Base-by-base conservation (phyloP, 2,888 invertebrate genomes). In the Lasioglossum morio region DNA sequence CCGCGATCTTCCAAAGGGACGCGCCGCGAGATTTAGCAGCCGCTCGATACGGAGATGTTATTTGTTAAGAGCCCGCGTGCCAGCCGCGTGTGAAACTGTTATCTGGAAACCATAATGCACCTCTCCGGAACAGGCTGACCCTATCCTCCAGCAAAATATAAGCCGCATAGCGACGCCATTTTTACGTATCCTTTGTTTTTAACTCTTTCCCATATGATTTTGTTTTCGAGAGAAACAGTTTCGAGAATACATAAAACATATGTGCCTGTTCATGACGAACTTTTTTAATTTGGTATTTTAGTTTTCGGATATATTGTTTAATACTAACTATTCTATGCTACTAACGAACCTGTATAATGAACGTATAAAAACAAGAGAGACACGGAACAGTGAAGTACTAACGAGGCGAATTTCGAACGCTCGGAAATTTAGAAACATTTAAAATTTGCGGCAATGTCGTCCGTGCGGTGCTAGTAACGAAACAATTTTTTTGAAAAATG, bases 91-190 rank as follows among this genome's bases (percentile, higher is more conserved):
- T 87, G 90, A 91, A 91, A 53, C 88, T 89, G 88, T 89, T 92
- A 91, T 92, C 92, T 87, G 85, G 87, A 89, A 90, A 88, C 88
- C 91, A 90, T 92, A 92, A 92, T 89, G 89, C 89, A 90, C 87
- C 84, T 85, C 80, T 80, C 78, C 43, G 77, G 66, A 79, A 63
- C 5, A 30, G 73, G 53, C 48, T 70, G 60, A 73, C 53, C 53
- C 46, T 53, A 40, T 43, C 40, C 23, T 34, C 43, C 43, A 30
- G 75, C 75, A 76, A 82, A 77, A 83, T 79, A 69, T 43, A 16
- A 30, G 27, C 40, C 14, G 77, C 69, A 48, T 73, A 73, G 69
- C 85, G 34, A n/a, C 73, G 79, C 73, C 79, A 79, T 85, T 30
- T 60, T 27, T n/a, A n/a, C n/a, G n/a, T n/a, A n/a, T n/a, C n/a